Evolutionary conservation across 2,797 vertebrate species (phyloP), one percentile per base, ranked within the genome.

Genomic region (Myotis myotis): DNA sequence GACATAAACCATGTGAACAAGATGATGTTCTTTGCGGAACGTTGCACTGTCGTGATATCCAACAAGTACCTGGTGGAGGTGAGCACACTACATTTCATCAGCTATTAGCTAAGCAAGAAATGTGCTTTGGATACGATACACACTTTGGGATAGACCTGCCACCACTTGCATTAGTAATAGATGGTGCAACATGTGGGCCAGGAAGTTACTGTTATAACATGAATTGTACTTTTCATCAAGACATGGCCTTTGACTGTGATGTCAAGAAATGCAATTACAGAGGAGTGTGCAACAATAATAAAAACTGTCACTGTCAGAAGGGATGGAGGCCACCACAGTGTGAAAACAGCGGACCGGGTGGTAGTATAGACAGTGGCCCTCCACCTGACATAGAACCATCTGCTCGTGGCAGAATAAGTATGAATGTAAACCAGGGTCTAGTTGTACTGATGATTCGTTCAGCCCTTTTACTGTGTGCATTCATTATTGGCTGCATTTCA

Each of bases 271-370:
- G 98, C 87, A 91, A 94, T 17, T 71, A 38, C 89, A 98, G 49
- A 95, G 98, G 98, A 5, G 80, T 98, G 23, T 98, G 98, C 75
- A 98, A 98, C 93, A 98, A 19, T 16, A 41, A 0, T 0, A 97
- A 96, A 64, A 82, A 98, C 6, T 98, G 98, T 64, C 98, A 98
- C 87, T 98, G 98, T 71, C 0, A 87, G 0, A 85, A 8, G 30
- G 98, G 98, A 16, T 98, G 97, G 98, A 96, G 72, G 49, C 98
- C 98, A 95, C 98, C 98, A 0, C 3, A 20, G 0, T 98, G 98
- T 94, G 9, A 60, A 2, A 0, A 0, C 1, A 16, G 1, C 87
- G 98, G 98, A 72, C 6, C 10, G 16, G 98, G 98, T 15, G 98
- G 98, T 1, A 98, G 98, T 11, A 0, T 87, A 78, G 97, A 98